Conservation (phyloP, 64 coral and sea anemone species). For the Porites australiensis region DNA sequence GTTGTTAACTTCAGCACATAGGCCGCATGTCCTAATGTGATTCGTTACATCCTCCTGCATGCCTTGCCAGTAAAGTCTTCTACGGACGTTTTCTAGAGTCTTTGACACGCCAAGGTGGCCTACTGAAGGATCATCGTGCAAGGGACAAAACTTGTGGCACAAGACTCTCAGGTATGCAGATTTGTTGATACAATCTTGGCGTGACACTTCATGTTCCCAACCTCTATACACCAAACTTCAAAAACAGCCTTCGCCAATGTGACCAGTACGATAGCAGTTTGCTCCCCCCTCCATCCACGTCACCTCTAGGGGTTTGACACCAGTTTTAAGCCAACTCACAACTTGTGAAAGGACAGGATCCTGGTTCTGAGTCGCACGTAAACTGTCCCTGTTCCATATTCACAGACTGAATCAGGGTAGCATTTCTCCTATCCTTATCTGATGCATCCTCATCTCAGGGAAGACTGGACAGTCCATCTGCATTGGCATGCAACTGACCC, state of each 20-base stretch:
- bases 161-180: neutral
- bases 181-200: neutral
- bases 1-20: no score
- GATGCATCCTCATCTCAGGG: neutral
- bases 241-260: constrained; percentile 45
- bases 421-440: neutral
- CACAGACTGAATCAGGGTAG: neutral
- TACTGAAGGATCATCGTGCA: constrained; percentile 44
- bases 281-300: neutral
- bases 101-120: constrained; percentile 41
- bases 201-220: constrained; percentile 34
- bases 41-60: neutral
- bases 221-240: constrained; percentile 17
- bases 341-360: neutral
- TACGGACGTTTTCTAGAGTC: no score
- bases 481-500: constrained; percentile 57
- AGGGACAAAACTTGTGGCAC: no score
- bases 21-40: no score
- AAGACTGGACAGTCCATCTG: constrained; percentile 33
- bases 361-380: neutral
- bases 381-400: neutral
- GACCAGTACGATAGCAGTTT: constrained; percentile 43
- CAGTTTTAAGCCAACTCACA: no score
- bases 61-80: constrained; percentile 45
- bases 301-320: neutral